phyloP scores from a whole-genome alignment of 2,797 vertebrate genomes.

The Australoheros facetus region DNA sequence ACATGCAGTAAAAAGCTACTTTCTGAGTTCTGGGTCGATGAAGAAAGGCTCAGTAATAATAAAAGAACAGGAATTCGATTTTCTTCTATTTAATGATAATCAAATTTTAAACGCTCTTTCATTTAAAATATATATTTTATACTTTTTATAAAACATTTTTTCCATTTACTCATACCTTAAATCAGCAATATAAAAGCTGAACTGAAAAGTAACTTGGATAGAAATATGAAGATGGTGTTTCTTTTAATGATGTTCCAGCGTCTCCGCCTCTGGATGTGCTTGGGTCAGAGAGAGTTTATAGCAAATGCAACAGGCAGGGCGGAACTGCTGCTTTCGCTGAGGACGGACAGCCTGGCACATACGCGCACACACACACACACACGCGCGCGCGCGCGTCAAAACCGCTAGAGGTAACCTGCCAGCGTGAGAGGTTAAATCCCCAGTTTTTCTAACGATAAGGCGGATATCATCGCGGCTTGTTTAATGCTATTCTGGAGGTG shows the following conservation, averaged over 20 bases:
- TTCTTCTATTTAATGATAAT: no score
- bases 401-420: conserved; percentile 23
- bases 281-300: conserved; percentile 76
- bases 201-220: neutral
- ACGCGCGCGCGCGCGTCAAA: conserved; percentile 7
- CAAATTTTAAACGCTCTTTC: neutral
- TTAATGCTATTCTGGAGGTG: conserved; percentile 41
- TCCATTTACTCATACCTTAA: neutral
- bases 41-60: no score
- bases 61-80: no score
- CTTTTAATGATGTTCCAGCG: conserved; percentile 6
- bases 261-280: conserved; percentile 67
- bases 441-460: neutral
- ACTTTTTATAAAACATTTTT: neutral
- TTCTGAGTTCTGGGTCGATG: neutral
- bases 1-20: neutral
- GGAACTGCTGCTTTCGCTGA: conserved; percentile 67
- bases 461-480: conserved; percentile 34
- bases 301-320: conserved; percentile 61
- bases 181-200: neutral
- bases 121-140: neutral
- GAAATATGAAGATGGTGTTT: neutral
- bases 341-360: conserved; percentile 38
- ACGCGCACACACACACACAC: neutral
- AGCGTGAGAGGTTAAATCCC: neutral